These are phyloP conservation scores for Gnatocerus cornutus DNA, from an alignment of 2,888 invertebrate species.

Conservation along the genomic window DNA sequence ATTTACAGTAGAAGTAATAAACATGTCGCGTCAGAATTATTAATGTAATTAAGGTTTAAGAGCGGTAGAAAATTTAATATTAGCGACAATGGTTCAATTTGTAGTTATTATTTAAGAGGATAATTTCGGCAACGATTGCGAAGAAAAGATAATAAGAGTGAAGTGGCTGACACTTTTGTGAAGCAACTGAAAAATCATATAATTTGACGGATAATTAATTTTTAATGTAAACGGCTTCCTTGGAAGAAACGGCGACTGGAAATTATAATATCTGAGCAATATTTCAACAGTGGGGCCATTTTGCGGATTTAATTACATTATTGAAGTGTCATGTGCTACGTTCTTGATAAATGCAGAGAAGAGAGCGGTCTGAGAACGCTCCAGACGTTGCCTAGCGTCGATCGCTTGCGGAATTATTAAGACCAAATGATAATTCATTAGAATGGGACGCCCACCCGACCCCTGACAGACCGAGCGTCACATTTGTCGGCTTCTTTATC, in stretches of 20 bases:
- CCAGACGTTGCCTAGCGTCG: conserved; percentile 64
- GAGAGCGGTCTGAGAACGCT: conserved; percentile 62
- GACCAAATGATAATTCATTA: conserved; percentile 66
- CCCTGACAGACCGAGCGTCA: conserved; percentile 57
- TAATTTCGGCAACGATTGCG: conserved; percentile 42
- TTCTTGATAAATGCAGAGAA: conserved; percentile 69
- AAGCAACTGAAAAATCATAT: conserved; percentile 59
- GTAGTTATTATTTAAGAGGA: conserved; percentile 44
- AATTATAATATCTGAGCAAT: conserved; percentile 69
- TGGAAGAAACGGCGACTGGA: conserved; percentile 62
- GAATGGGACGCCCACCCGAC: conserved; percentile 56
- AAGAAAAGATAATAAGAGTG: conserved; percentile 47
- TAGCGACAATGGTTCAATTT: conserved; percentile 47
- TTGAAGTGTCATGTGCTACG: conserved; percentile 71
- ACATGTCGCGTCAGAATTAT: conserved; percentile 45
- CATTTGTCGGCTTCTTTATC: conserved; percentile 61
- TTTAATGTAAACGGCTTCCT: conserved; percentile 63
- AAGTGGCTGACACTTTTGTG: conserved; percentile 49
- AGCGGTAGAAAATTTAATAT: conserved; percentile 45
- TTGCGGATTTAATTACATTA: conserved; percentile 71
- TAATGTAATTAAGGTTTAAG: conserved; percentile 46
- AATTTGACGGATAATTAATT: conserved; percentile 68
- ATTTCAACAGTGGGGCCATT: conserved; percentile 69
- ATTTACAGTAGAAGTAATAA: conserved; percentile 39
- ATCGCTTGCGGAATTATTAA: conserved; percentile 65